Conservation (phyloP, 2,797 vertebrate species). For the Denticeps clupeoides region DNA sequence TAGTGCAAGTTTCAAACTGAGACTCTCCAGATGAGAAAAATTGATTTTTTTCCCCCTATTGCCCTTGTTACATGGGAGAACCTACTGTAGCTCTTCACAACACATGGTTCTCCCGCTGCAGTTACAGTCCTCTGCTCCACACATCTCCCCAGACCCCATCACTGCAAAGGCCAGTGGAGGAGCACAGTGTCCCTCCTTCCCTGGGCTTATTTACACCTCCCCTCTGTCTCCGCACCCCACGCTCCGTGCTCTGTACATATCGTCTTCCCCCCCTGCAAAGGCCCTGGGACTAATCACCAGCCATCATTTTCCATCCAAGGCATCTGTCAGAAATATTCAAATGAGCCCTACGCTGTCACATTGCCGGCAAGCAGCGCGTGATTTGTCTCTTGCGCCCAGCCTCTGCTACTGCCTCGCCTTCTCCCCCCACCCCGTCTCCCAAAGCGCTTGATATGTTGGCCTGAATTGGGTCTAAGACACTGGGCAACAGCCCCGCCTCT, state of each 20-base stretch:
- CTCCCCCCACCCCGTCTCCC: conserved; percentile 43
- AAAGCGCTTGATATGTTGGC: conserved; percentile 44
- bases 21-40: too few relatives aligned
- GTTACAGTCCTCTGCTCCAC: too few relatives aligned
- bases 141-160: too few relatives aligned
- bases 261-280: conserved; percentile 34
- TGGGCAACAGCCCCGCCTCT: conserved; percentile 26
- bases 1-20: too few relatives aligned
- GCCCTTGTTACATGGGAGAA: too few relatives aligned
- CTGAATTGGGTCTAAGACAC: conserved; percentile 38
- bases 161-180: too few relatives aligned
- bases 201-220: conserved; percentile 22
- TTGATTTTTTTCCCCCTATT: too few relatives aligned
- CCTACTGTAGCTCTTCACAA: too few relatives aligned
- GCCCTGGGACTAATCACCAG: conserved; percentile 46
- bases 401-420: conserved; percentile 44
- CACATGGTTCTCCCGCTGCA: too few relatives aligned
- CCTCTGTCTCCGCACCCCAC: conserved; percentile 17
- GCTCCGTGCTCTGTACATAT: conserved; percentile 33
- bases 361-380: conserved; percentile 37
- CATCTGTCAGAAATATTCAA: conserved; percentile 58
- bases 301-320: conserved; percentile 41
- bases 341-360: conserved; percentile 52
- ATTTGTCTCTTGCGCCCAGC: conserved; percentile 18
- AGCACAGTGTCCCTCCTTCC: too few relatives aligned